Evolutionary conservation across 2,888 invertebrate genomes (phyloP), one percentile per base, ranked within the genome.

Genomic region (Agriopis marginaria): DNA sequence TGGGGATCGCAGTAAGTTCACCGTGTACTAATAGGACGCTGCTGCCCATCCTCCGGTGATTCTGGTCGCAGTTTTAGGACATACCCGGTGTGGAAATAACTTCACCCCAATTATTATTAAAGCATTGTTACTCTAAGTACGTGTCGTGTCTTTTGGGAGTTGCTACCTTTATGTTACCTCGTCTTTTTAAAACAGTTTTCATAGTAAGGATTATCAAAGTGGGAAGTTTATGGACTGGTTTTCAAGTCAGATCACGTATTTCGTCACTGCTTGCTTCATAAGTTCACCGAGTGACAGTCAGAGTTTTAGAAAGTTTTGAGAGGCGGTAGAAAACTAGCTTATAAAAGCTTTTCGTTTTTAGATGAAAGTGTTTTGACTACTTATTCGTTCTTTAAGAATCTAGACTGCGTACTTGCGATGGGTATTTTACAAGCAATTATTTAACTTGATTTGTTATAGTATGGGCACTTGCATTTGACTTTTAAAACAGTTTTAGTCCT

Each of bases 191-290:
- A 61, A 7, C 62, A 62, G 62, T 62, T 53, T 42, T 32, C 14
- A 62, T 53, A 62, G 44, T 62, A 7, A 23, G 8, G n/a, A 53
- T 53, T 53, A 62, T 45, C 44, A 12, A 42, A 62, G 53, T 42
- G 62, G 53, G 17, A 62, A 62, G 51, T 59, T 60, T 53, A 40
- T 53, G 11, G 44, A 32, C 47, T 47, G 12, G 8, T 40, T 58
- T 50, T 12, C 9, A 49, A 62, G 23, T 44, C 62, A 14, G 53
- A 39, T 23, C 62, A 62, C 62, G 44, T 45, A 47, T 50, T 44
- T 64, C 49, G 40, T 53, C 39, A 56, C 49, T 56, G 17, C 32
- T 68, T 62, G 5, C 45, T 50, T 14, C 58, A 64, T 39, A 61
- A 61, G 10, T 60, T 60, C 32, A 14, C 54, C 54, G 50, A 51